Evolutionary conservation across 1,140 invertebrate species (phyloP), one percentile per base, ranked within the genome.

Genomic region (Drosophila pectinifera): DNA sequence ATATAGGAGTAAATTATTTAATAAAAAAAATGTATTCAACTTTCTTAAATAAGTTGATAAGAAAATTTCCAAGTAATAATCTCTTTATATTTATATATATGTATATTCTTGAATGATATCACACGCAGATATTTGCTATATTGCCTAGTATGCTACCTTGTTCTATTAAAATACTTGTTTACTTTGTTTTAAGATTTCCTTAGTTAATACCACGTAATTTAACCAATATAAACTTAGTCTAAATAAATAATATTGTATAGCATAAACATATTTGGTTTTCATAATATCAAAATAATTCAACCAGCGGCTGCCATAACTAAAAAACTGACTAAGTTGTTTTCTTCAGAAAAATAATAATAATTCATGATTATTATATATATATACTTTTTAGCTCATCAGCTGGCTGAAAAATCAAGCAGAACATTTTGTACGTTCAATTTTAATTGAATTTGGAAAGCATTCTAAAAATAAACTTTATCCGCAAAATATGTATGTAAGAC

Each of bases 51-150:
- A 51, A 20, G 28, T 51, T 34, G 8, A 20, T 20, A 34, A 6
- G 18, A 51, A 8, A 34, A 34, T 34, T 11, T 34, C 11, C 11
- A 34, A 1, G 6, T 4, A 28, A 51, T 51, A 34, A 34, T 34
- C 16, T 34, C 48, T 34, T 34, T 51, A 49, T 51, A 51, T 28
- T 51, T 51, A 51, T 51, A 51, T 20, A 31, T 28, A 49, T 51
- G 26, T 51, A 34, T 34, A 34, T 51, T 51, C 16, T 28, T 8
- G 16, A 51, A 51, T 31, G 28, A 31, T 31, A 51, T 51, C 28
- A 31, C 8, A 49, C 16, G 18, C 31, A 51, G 11, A 31, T 51
- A 18, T 31, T 51, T 31, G 28, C 26, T 51, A 28, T 20, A 34
- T n/a, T 18, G 16, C 26, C 26, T 14, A 51, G 48, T 14, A 34